Base-by-base conservation (phyloP, 1,140 invertebrate genomes). In the Aphelenchoides avenae region DNA sequence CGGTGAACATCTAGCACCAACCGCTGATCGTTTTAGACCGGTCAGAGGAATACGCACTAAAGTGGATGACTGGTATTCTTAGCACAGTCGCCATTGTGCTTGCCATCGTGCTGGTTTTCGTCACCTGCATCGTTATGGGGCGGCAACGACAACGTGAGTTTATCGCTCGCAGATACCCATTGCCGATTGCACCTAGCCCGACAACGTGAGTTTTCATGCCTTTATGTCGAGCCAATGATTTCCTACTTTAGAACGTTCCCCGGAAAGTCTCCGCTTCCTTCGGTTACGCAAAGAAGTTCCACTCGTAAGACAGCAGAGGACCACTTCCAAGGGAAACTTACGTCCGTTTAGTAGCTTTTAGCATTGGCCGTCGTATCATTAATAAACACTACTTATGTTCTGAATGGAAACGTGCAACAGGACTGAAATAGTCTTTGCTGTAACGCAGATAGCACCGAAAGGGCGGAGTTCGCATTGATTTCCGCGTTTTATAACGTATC, bases 31-130 rank as follows among this genome's bases (percentile, higher is more conserved):
- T 52, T 55, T 7, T 20, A 55, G 55, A 22, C 24, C 20, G 59
- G 31, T 65, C 61, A 2, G 62, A 64, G 41, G 61, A 64, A 59
- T 64, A 66, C 33, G 61, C 61, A 13, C 36, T 64, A 5, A 57
- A 60, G 33, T 64, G 61, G 61, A 64, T 64, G 61, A 66, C 62
- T 15, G 61, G 62, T 29, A 59, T 64, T 24, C 36, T 64, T 41
- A 55, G 50, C 31, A 34, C 49, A 4, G 61, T 64, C 13, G 61
- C 61, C 13, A 65, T 64, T 49, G 24, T 64, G 15, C 37, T 64
- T 4, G 50, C 62, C 15, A 67, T 64, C 5, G 42, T 20, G 1
- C 22, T 55, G 1, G 50, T 64, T 15, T 64, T 64, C 36, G 50
- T 27, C 11, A 66, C 57, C 59, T 62, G 33, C 34, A 66, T 62